Evolutionary conservation across 1,140 invertebrate species (phyloP), one percentile per base, ranked within the genome.

Genomic region (Drosophila arizonae): DNA sequence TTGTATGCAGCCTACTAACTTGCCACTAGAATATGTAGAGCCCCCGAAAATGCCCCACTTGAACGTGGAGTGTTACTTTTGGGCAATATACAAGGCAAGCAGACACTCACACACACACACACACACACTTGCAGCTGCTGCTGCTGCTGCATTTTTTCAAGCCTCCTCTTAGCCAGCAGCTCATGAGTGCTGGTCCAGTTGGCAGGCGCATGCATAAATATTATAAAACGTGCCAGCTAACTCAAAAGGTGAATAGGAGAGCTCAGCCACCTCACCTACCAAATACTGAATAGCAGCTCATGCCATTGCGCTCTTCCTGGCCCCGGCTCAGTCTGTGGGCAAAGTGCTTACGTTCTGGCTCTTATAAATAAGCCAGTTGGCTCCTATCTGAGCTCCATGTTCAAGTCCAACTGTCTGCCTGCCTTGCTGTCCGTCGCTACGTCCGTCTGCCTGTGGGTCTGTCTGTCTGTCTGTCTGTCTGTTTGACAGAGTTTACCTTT

Each of bases 141-240:
- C 33, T 28, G 43, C n/a, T 51, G 39, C 43, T 66, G 51, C 60
- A 28, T 61, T 60, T 57, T 52, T 66, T 64, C 52, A 56, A 51
- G 57, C 57, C 52, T 28, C 54, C 71, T 63, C 41, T 36, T 33
- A 48, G 45, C 36, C 54, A 41, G 52, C 43, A 50, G 41, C 54
- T 72, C 68, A 69, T 75, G 65, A 70, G 75, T 75, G 72, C 60
- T 68, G 66, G 76, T 75, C 72, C 76, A 75, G 72, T 75, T 77
- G 76, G 82, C 82, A 69, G 76, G 76, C 66, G 72, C 66, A 78
- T 81, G 81, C 81, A 86, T 86, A 86, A 86, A 86, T 86, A 87
- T 87, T 86, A 81, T 76, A 86, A 87, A 86, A 87, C 75, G 82
- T 87, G 82, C 79, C 79, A 70, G 62, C 70, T 69, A 66, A 46